phyloP scores from a whole-genome alignment of 2,797 vertebrate species.

The Urocyon cinereoargenteus region DNA sequence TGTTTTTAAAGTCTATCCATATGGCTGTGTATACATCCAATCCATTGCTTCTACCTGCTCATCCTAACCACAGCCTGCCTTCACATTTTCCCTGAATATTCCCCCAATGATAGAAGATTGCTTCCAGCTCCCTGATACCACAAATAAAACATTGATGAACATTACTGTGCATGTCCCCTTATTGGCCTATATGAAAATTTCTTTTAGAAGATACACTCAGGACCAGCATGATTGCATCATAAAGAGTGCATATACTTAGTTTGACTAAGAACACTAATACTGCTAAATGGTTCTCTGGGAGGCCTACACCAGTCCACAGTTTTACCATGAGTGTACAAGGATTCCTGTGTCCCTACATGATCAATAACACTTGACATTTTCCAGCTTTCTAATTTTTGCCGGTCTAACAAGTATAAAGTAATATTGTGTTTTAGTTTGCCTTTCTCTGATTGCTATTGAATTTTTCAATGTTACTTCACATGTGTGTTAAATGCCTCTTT shows the following conservation, averaged over 20 bases:
- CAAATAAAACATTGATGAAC: not conserved
- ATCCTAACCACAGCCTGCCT: not conserved
- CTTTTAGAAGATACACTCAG: conserved; percentile 40
- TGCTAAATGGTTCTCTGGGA: conserved; percentile 15
- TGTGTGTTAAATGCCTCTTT: conserved; percentile 11
- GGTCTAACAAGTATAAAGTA: not conserved
- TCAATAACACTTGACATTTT: conserved; percentile 3
- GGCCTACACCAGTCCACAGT: not conserved
- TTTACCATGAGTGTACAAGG: not conserved
- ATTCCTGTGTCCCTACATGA: not conserved
- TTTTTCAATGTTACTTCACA: not conserved
- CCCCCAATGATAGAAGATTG: not conserved
- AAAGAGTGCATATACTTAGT: conserved; percentile 29
- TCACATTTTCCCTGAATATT: conserved; percentile 32
- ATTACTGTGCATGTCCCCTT: not conserved
- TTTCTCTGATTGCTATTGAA: conserved; percentile 20
- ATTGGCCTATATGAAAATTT: conserved; percentile 13
- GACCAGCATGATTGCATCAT: not conserved
- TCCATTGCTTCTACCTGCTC: conserved; percentile 5
- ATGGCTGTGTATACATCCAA: not conserved
- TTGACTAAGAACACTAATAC: conserved; percentile 7
- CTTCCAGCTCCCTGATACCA: not conserved
- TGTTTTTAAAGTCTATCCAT: conserved; percentile 28
- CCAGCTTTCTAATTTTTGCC: not conserved
- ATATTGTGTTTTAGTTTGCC: not conserved